Evolutionary conservation across 2,888 invertebrate genomes (phyloP).

Genomic region (Amphimallon solstitiale): DNA sequence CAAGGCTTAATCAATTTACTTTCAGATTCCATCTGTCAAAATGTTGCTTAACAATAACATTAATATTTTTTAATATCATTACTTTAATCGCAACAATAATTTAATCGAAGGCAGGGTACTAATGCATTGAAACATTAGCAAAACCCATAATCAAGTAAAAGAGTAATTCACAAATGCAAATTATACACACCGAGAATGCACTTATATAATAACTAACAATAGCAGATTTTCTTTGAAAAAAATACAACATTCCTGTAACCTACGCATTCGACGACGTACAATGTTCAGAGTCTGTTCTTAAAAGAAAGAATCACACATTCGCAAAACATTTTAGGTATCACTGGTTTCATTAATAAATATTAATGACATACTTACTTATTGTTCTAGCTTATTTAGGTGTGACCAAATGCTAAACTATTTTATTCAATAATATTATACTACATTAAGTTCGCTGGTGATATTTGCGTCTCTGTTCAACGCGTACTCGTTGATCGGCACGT

Average conservation of each 20-base stretch:
- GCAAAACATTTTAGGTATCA: constrained; percentile 34
- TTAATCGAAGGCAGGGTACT: too few species aligned
- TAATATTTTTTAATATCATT: too few species aligned
- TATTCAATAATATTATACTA: constrained; percentile 44
- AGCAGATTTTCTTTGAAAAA: constrained; percentile 3
- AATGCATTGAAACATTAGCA: too few species aligned
- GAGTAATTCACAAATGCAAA: too few species aligned
- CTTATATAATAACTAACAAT: constrained; percentile 23
- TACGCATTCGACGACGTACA: neutral
- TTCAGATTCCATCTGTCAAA: too few species aligned
- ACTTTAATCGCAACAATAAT: too few species aligned
- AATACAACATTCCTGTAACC: constrained; percentile 9
- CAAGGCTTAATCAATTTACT: too few species aligned
- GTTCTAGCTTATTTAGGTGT: constrained; percentile 49
- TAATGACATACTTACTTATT: constrained; percentile 47
- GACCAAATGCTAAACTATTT: constrained; percentile 48
- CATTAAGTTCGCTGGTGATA: constrained; percentile 26
- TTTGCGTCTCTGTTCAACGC: too few species aligned
- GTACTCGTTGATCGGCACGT: too few species aligned
- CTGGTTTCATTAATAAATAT: constrained; percentile 44
- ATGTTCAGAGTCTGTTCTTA: neutral
- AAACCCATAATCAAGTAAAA: too few species aligned
- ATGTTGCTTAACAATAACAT: too few species aligned
- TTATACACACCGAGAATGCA: neutral
- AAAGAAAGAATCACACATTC: constrained; percentile 1